phyloP scores from a whole-genome alignment of 2,113 vertebrate species.

The Amblyornis subalaris region DNA sequence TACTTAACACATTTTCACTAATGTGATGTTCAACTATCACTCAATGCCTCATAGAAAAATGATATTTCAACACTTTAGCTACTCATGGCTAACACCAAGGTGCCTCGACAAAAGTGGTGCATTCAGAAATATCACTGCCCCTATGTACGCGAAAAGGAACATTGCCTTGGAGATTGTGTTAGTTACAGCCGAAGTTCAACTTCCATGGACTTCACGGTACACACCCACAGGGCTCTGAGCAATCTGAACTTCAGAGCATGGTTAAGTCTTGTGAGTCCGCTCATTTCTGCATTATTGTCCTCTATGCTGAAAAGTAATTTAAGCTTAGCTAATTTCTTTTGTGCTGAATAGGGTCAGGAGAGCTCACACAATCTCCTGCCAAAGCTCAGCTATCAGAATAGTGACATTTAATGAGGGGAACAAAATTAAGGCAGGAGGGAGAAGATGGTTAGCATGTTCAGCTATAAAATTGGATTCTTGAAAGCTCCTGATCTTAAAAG shows the following conservation, averaged over 20 bases:
- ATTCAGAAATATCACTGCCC: background rate
- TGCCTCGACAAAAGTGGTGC: background rate
- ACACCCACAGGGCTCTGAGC: background rate
- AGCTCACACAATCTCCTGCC: background rate
- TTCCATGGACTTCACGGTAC: background rate
- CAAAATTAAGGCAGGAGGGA: background rate
- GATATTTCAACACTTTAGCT: background rate
- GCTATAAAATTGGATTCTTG: background rate
- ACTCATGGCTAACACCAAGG: background rate
- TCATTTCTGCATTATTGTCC: conserved; percentile 1
- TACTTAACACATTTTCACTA: conserved; percentile 24
- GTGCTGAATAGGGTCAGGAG: background rate
- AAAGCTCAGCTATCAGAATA: background rate
- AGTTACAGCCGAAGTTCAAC: background rate
- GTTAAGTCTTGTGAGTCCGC: background rate
- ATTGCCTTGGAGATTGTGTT: background rate
- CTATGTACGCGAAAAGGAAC: fast-evolving
- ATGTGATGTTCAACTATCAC: background rate
- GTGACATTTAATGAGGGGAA: background rate
- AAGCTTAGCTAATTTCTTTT: conserved; percentile 25
- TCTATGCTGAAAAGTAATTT: conserved; percentile 8
- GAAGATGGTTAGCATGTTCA: background rate
- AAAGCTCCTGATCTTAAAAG: background rate
- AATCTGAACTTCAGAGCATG: background rate
- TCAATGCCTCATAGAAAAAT: background rate